Base-by-base conservation (phyloP, 92 coral and sea anemone genomes). In the Porites divaricata region DNA sequence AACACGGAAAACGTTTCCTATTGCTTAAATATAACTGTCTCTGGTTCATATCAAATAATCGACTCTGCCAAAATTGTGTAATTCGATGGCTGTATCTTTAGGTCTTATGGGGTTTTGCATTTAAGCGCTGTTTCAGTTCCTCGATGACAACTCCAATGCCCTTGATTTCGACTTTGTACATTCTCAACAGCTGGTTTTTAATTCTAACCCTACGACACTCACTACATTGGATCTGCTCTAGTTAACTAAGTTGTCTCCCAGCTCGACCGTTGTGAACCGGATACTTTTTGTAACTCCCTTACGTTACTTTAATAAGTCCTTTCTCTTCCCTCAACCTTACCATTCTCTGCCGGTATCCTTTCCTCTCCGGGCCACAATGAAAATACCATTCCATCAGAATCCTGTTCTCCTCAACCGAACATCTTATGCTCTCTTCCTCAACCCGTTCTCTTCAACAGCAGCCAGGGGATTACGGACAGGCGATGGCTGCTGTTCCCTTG, bases 381-480 rank as follows among this genome's bases (percentile, higher is more conserved):
- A 79, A 79, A 79, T 63, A 79, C 16, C 84, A 79, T 79, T 79
- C 84, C 72, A 79, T 79, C 78, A 79, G 66, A 79, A 22, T 77
- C 50, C 52, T 79, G 84, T 63, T 63, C 73, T 19, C 70, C 83
- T 79, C 73, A 21, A 25, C 57, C 56, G 41, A 9, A 0, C 64
- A 78, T 68, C 49, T 65, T 84, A 77, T 72, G 70, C 67, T 65
- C 35, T 45, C 68, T 56, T 58, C 51, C 70, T 77, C 71, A 70
- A 59, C n/a, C 71, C 81, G 61, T 19, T 56, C 81, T 77, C 81
- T 77, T 77, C 51, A 77, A 70, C 81, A 77, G 81, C 81, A 77
- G 67, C 61, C n/a, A 52, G 48, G 20, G 49, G 81, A 77, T 77
- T 58, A 77, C 81, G 81, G 35, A 51, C 53, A 17, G 75, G 75